Evolutionary conservation across 2,888 invertebrate genomes (phyloP), one percentile per base, ranked within the genome.

Genomic region (Villa cingulata): DNA sequence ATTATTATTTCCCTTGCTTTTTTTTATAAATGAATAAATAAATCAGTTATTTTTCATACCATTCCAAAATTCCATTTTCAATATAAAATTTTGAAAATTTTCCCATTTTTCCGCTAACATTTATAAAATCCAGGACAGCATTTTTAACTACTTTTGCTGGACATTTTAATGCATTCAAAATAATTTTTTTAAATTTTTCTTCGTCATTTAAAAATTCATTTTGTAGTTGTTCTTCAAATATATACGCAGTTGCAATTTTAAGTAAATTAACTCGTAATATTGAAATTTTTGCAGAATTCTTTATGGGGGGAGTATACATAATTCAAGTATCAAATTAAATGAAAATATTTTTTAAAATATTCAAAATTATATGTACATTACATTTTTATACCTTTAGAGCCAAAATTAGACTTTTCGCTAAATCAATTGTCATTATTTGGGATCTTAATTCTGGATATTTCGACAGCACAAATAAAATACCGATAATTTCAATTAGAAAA

Each of bases 71-170:
- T 1, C 60, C 63, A 2, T 57, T 53, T 36, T 64, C 59, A 1
- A 62, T 58, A 37, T 63, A 66, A 12, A 55, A 56, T 23, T 59
- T 55, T 0, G 61, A 50, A 41, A 61, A 63, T 19, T 58, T 57
- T 15, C 49, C 50, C 37, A 61, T 60, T 5, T 64, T 59, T 1
- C 62, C 59, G 1, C 65, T 64, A 49, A 65, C 60, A 43, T 64
- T 55, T 42, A 66, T 59, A 32, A 66, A 66, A 51, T 65, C 65
- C 12, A 63, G 62, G 1, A 58, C 65, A 1, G 64, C 58, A 0
- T 60, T 60, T 52, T 64, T 65, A 0, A 66, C 55, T 27, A 60
- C 45, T 42, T 59, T 59, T 4, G 65, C 59, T 4, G 58, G 48
- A 1, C 63, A 62, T 37, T 61, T 59, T 0, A 66, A 52, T 0